Evolutionary conservation across 2,888 invertebrate species (phyloP).

Genomic region (Lycaena phlaeas): DNA sequence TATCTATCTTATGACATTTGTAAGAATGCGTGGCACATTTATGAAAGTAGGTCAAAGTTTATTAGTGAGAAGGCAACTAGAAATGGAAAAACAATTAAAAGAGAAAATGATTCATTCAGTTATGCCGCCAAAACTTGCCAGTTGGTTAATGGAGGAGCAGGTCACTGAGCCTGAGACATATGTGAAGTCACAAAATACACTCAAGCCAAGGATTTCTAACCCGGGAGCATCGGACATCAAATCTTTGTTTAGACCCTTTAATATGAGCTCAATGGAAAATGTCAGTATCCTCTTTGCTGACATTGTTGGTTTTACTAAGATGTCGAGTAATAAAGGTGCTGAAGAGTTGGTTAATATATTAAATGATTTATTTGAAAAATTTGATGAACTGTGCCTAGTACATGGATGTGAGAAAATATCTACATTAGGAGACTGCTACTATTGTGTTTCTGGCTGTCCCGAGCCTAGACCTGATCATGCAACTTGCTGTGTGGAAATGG

Average conservation of each 20-base stretch:
- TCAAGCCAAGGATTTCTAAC: conserved; percentile 64
- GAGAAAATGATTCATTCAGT: conserved; percentile 98
- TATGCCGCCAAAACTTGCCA: conserved; percentile 95
- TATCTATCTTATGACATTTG: conserved; percentile 93
- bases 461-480: conserved; percentile 94
- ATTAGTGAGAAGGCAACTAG: conserved; percentile 89
- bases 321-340: conserved; percentile 97
- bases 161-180: conserved; percentile 73
- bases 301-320: conserved; percentile 97
- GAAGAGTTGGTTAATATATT: conserved; percentile 95
- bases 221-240: conserved; percentile 79
- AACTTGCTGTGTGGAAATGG: conserved; percentile 97
- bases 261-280: conserved; percentile 96
- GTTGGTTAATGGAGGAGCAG: conserved; percentile 86
- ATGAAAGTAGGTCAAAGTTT: conserved; percentile 97
- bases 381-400: conserved; percentile 90
- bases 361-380: conserved; percentile 96
- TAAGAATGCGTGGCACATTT: conserved; percentile 94
- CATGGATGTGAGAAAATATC: conserved; percentile 98
- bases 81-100: conserved; percentile 94
- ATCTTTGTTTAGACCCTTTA: conserved; percentile 93
- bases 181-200: conserved; percentile 56
- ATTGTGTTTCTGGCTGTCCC: conserved; percentile 96
- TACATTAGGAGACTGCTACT: conserved; percentile 94
- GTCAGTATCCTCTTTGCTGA: conserved; percentile 98